These are phyloP conservation scores for Bujurquina vittata DNA, from an alignment of 2,113 vertebrate species.

Conservation along the genomic window DNA sequence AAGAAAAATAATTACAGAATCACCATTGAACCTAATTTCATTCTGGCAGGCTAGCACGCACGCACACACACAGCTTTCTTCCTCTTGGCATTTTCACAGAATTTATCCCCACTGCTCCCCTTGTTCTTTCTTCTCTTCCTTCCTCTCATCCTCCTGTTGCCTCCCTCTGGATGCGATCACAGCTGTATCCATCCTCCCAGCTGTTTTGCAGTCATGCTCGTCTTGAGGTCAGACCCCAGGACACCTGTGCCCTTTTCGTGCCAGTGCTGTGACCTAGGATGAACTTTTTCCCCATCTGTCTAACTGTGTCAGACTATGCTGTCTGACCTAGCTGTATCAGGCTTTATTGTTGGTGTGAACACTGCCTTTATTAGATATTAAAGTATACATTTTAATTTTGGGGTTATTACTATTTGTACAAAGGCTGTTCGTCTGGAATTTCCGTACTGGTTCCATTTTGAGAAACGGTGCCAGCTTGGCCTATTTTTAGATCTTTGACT, in stretches of 20 bases:
- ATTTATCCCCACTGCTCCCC: slow-evolving; percentile 10
- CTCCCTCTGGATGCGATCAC: slow-evolving; percentile 42
- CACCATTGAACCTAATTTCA: not conserved
- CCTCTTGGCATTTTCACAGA: slow-evolving; percentile 3
- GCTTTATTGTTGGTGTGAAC: not conserved
- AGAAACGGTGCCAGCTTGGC: not conserved
- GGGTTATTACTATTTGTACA: not conserved
- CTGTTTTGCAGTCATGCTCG: slow-evolving; percentile 48
- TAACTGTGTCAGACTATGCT: not conserved
- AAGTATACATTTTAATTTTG: not conserved
- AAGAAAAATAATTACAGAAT: not conserved
- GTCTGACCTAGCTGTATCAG: not conserved
- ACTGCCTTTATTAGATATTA: not conserved
- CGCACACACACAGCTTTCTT: slow-evolving; percentile 1
- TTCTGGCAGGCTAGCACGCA: not conserved
- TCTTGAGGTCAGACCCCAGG: slow-evolving; percentile 16
- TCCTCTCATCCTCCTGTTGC: slow-evolving; percentile 35
- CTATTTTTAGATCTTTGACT: slow-evolving; percentile 2
- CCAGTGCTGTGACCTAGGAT: slow-evolving; percentile 14
- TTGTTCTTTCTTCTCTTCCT: slow-evolving; percentile 33
- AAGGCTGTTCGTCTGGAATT: not conserved
- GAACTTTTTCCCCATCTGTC: not conserved
- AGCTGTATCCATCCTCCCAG: slow-evolving; percentile 60
- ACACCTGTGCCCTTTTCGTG: slow-evolving; percentile 36
- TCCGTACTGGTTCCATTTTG: not conserved